Evolutionary conservation across 2,113 vertebrate genomes (phyloP).

Genomic region (Pollimyrus isidori): DNA sequence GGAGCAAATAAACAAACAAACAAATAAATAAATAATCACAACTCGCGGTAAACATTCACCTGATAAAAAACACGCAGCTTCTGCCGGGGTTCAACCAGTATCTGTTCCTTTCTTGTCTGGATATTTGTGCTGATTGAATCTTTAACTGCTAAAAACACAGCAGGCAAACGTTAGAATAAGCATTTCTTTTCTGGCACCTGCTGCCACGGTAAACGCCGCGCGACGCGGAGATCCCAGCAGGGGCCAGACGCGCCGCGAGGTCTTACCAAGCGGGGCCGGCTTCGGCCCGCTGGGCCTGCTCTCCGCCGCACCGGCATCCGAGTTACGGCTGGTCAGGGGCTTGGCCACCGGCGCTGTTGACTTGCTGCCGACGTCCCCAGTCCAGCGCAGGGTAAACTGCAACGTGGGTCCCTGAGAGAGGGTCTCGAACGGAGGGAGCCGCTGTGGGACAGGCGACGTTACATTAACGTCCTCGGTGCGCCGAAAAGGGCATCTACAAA

Average conservation of each 20-base stretch:
- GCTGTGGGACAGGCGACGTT: conserved; percentile 52
- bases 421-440: conserved; percentile 94
- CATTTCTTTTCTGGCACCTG: not conserved
- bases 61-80: conserved; percentile 98
- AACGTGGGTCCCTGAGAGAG: conserved; percentile 99
- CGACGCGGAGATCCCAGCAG: conserved; percentile 1
- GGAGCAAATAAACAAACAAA: not conserved
- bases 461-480: not conserved
- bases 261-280: conserved; percentile 80
- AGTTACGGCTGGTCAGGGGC: conserved; percentile 91
- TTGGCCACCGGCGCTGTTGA: conserved; percentile 89
- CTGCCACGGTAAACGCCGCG: not conserved
- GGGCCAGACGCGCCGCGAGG: not conserved
- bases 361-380: conserved; percentile 80
- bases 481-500: not conserved
- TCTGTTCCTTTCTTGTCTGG: conserved; percentile 84
- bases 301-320: conserved; percentile 80
- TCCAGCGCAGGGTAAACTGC: conserved; percentile 96
- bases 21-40: not conserved
- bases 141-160: conserved; percentile 74
- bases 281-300: conserved; percentile 82
- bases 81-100: conserved; percentile 81
- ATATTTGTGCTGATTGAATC: conserved; percentile 81
- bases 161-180: conserved; percentile 24
- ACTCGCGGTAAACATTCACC: conserved; percentile 53